Base-by-base conservation (phyloP, 92 coral and sea anemone species). In the Montipora capitata region DNA sequence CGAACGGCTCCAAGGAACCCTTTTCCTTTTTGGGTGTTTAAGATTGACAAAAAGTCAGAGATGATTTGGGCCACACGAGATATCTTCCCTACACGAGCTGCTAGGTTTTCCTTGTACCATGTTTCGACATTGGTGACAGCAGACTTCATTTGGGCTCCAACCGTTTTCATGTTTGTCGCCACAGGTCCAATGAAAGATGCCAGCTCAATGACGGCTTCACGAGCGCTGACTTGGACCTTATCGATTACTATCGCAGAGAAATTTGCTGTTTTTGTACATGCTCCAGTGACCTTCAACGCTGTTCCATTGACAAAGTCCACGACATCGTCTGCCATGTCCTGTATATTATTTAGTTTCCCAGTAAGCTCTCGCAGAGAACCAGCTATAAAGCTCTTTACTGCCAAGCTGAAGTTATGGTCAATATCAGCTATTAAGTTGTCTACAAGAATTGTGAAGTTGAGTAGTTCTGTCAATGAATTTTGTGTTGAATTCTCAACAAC, bases 251-350 rank as follows among this genome's bases (percentile, higher is more conserved):
- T 89, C 4, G 96, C 94, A 9, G 99, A 94, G 68, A 97, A 83
- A 70, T 92, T 88, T 1, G 95, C 98, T 27, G 96, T 89, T 72
- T 88, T 94, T 45, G 77, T 67, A 81, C 99, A 97, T 39, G 94
- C 84, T 5, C 98, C 98, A 1, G 84, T 91, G 17, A 90, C 91
- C 69, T 92, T 96, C 17, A 92, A 88, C 0, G 98, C 62, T 27
- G 98, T 92, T 13, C 96, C 98, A 45, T 94, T 96, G 44, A 93
- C 94, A 74, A 97, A 97, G 78, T 97, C 94, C 49, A 95, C 92
- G 18, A 97, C 83, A 52, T 91, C 85, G 75, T 96, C 92, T 5
- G 98, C 94, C 7, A 96, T 87, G 48, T 91, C 74, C 81, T 93
- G 94, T 15, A 97, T 87, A 44, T 85, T 87, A 58, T 88, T 78